Base-by-base conservation (phyloP, 2,797 vertebrate genomes). In the Gastrophryne carolinensis region DNA sequence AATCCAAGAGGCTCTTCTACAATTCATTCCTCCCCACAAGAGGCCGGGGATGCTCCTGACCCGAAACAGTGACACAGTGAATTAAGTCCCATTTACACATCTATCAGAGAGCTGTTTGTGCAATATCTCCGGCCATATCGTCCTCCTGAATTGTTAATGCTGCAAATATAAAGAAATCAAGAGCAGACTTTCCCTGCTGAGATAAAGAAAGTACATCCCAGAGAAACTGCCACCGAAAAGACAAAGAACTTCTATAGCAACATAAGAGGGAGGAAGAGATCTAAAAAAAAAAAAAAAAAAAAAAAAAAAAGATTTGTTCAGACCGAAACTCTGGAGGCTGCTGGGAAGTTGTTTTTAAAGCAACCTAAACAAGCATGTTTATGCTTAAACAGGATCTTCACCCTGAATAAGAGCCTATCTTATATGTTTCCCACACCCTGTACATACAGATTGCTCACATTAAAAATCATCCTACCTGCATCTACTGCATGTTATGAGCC, bases 61-160 rank as follows among this genome's bases (percentile, higher is more conserved):
- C 62, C 49, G 15, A 15, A 19, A 50, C n/a, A 23, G 27, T 7
- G 24, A 4, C 26, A 11, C 6, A 2, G 23, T 17, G 9, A 65
- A 52, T 65, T 44, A 50, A 34, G 39, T 63, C 61, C 17, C 39
- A 65, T 52, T 50, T 83, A 78, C 78, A 84, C 82, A 65, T 65
- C 44, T 50, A 19, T 65, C 41, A 7, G 15, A 1, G 39, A 7
- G 12, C 21, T 24, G 11, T 23, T 53, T 23, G 49, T 11, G 19
- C 12, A 8, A 53, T 24, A 67, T 64, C 62, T 23, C 24, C 7
- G 39, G 39, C 41, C 39, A 8, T 44, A 23, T 62, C 7, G n/a
- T 21, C 44, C 30, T 50, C 44, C 41, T 32, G 29, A 34, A 52
- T 49, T 17, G 6, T 65, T 50, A 50, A 34, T 39, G 19, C 13